These are phyloP conservation scores for Venustaconcha ellipsiformis DNA, from an alignment of 1,140 invertebrate genomes.

Conservation along the genomic window DNA sequence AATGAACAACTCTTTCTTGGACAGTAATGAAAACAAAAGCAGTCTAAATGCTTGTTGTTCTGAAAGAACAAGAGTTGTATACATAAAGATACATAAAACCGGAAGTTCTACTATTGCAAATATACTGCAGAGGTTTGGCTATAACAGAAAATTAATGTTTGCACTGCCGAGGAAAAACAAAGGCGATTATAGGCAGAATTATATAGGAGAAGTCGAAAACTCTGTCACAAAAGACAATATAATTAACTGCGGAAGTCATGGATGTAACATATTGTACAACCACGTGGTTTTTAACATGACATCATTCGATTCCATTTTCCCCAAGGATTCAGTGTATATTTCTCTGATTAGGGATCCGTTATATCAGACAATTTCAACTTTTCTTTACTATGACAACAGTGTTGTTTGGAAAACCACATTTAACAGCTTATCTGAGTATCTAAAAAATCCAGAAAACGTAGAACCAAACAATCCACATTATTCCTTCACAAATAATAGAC, in stretches of 20 bases:
- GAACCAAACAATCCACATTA: slow-evolving; percentile 24
- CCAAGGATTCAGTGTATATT: slow-evolving; percentile 33
- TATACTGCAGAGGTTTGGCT: slow-evolving; percentile 44
- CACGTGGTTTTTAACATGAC: slow-evolving; percentile 43
- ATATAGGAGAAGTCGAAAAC: slow-evolving; percentile 36
- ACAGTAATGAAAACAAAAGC: too few species aligned
- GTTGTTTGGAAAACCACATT: slow-evolving; percentile 16
- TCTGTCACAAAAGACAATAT: slow-evolving; percentile 6
- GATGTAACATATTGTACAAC: slow-evolving; percentile 46
- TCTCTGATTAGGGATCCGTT: slow-evolving; percentile 44
- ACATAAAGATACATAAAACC: slow-evolving; percentile 48
- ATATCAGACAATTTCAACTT: slow-evolving; percentile 42
- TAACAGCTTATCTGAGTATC: slow-evolving; percentile 31
- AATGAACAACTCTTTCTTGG: too few species aligned
- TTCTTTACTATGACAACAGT: slow-evolving; percentile 38
- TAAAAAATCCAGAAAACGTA: slow-evolving; percentile 23
- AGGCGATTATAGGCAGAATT: slow-evolving; percentile 33
- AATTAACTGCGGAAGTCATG: slow-evolving; percentile 10
- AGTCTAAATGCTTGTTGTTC: too few species aligned
- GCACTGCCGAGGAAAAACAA: slow-evolving; percentile 39
- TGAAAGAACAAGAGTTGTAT: slow-evolving; percentile 12
- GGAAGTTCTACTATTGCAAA: slow-evolving; percentile 50
- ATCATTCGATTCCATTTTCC: slow-evolving; percentile 35
- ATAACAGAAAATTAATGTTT: slow-evolving; percentile 37
- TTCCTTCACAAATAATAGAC: slow-evolving; percentile 40